phyloP scores from a whole-genome alignment of 1,140 invertebrate species.

The Drosophila rhopaloa region DNA sequence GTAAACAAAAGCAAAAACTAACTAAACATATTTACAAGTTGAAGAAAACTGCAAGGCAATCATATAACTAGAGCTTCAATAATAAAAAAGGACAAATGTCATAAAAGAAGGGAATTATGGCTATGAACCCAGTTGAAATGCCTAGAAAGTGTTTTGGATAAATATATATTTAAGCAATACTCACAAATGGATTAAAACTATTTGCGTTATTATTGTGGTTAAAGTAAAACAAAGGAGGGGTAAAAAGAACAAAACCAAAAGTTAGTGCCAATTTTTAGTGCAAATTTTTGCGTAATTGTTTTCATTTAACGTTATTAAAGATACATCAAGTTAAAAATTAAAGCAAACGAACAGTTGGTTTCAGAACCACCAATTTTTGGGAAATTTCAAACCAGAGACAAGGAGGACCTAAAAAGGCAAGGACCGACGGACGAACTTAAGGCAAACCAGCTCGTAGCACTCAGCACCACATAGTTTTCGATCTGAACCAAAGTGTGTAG shows the following conservation, averaged over 20 bases:
- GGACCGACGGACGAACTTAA: constrained; percentile 17
- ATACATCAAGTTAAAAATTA: constrained; percentile 42
- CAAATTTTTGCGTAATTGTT: constrained; percentile 74
- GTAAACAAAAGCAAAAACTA: constrained; percentile 44
- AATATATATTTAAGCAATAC: constrained; percentile 71
- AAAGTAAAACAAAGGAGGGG: constrained; percentile 25
- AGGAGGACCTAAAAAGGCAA: constrained; percentile 19
- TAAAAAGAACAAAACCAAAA: constrained; percentile 56
- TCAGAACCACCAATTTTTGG: constrained; percentile 82
- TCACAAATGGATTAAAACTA: constrained; percentile 48
- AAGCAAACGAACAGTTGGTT: constrained; percentile 64
- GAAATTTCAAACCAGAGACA: constrained; percentile 56
- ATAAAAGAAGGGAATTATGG: constrained; percentile 51
- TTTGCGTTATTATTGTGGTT: constrained; percentile 74
- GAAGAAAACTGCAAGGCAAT: constrained; percentile 83
- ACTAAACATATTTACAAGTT: constrained; percentile 59
- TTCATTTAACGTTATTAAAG: constrained; percentile 58
- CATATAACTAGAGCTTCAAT: constrained; percentile 84
- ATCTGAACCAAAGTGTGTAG: constrained; percentile 47
- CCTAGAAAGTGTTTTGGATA: constrained; percentile 70
- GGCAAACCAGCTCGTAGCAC: constrained; percentile 26
- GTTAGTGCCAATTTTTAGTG: constrained; percentile 82
- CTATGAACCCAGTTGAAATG: constrained; percentile 53
- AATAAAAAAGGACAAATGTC: constrained; percentile 62
- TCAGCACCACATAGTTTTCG: constrained; percentile 47